phyloP scores from a whole-genome alignment of 2,797 vertebrate species.

The Sarcoramphus papa region DNA sequence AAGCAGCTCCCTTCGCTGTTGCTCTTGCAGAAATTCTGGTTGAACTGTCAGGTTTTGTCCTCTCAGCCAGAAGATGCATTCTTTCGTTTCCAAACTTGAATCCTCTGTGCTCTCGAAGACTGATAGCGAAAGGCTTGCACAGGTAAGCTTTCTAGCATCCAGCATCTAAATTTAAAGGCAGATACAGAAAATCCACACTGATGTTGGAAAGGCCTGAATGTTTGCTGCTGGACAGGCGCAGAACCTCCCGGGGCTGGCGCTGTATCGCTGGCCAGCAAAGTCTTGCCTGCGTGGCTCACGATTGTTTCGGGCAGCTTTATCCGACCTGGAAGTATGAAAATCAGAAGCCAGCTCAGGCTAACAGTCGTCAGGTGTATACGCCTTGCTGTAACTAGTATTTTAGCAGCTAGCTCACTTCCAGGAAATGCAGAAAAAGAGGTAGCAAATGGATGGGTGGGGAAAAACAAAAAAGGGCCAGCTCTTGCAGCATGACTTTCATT shows the following conservation, averaged over 20 bases:
- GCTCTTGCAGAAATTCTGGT: neutral
- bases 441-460: neutral
- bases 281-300: rapidly evolving
- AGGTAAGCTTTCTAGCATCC: neutral
- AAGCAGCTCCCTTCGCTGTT: neutral
- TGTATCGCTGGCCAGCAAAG: rapidly evolving
- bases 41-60: neutral
- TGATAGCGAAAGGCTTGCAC: neutral
- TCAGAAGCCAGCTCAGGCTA: neutral
- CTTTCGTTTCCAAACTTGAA: neutral
- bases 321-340: rapidly evolving
- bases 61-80: neutral
- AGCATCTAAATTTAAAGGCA: neutral
- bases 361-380: neutral
- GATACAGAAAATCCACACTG: neutral
- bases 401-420: neutral
- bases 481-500: neutral
- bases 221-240: neutral
- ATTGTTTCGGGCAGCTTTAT: neutral
- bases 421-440: neutral
- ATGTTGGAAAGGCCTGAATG: neutral
- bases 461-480: neutral
- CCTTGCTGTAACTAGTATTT: neutral
- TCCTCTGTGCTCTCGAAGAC: neutral
- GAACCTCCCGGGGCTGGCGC: no score